phyloP scores from a whole-genome alignment of 1,140 invertebrate species.

The Cydia strobilella region DNA sequence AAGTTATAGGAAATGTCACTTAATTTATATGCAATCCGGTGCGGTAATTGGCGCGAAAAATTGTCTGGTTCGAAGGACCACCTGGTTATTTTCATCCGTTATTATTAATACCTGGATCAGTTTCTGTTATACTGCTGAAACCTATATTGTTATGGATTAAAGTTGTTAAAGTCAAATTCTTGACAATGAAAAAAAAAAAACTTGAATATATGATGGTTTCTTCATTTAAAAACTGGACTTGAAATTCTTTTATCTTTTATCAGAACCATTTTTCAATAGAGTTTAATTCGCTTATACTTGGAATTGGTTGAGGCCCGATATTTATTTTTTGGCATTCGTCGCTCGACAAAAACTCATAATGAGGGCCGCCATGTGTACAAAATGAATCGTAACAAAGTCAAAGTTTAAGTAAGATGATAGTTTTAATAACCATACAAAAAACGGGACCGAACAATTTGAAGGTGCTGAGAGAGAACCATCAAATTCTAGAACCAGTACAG shows the following conservation, averaged over 20 bases:
- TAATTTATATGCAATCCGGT: not conserved
- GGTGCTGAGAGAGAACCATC: no score
- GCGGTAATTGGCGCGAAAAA: not conserved
- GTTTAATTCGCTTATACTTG: not conserved
- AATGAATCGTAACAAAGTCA: not conserved
- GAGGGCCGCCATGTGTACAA: constrained; percentile 3
- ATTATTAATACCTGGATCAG: no score
- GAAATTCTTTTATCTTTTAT: no score
- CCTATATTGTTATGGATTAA: not conserved
- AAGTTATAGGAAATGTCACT: not conserved
- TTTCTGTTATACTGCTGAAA: no score
- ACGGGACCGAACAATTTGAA: no score
- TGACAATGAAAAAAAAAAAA: no score
- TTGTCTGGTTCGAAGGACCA: not conserved
- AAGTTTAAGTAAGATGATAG: not conserved
- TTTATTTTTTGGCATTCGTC: constrained; percentile 9
- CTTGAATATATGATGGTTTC: no score
- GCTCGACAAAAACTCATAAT: not conserved
- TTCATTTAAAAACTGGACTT: no score
- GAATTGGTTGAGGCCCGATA: not conserved
- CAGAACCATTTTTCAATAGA: not conserved
- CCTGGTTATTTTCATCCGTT: not conserved
- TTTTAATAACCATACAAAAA: not conserved
- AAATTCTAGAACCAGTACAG: not conserved
- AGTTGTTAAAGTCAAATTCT: no score